Base-by-base conservation (phyloP, 2,888 invertebrate species). In the Drosophila stalkeri region DNA sequence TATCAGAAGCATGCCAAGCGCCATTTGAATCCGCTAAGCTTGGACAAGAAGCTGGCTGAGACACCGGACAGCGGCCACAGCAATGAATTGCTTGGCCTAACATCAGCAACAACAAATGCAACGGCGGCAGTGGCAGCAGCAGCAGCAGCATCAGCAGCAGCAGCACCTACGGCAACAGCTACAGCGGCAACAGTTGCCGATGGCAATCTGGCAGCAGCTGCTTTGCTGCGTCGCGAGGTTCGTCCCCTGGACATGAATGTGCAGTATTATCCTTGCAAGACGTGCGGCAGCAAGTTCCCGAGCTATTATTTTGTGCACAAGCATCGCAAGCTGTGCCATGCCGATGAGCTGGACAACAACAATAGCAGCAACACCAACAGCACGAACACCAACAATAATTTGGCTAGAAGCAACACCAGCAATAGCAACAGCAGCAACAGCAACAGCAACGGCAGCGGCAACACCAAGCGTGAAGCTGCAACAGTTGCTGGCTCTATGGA, bases 251-350 rank as follows among this genome's bases (percentile, higher is more conserved):
- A 96, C 85, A 95, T 97, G 92, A 96, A 97, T 89, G 95, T 98
- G 0, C 98, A 98, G 92, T 98, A 98, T 93, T 98, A 98, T 93
- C 98, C 98, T 0, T 98, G 98, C 93, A 98, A 98, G 93, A 97
- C 97, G 0, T 98, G 98, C 93, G 98, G 98, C 23, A 97, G 95
- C 85, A 98, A 98, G 92, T 98, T 98, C 92, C 98, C 98, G 2
- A 97, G 97, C 80, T 98, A 98, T 92, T 98, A 98, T 93, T 98
- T 98, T 94, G 98, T 98, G 31, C 98, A 98, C 92, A 98, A 98
- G 91, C 98, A 98, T 92, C 94, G 97, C 61, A 97, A 97, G 93
- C 93, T 96, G 87, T 97, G 97, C 90, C 98, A 98, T 91, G 95
- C 96, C 23, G 92, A 93, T 61, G 93, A 93, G 63, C 49, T 89